phyloP scores from a whole-genome alignment of 2,113 vertebrate species.

The Camelus dromedarius region DNA sequence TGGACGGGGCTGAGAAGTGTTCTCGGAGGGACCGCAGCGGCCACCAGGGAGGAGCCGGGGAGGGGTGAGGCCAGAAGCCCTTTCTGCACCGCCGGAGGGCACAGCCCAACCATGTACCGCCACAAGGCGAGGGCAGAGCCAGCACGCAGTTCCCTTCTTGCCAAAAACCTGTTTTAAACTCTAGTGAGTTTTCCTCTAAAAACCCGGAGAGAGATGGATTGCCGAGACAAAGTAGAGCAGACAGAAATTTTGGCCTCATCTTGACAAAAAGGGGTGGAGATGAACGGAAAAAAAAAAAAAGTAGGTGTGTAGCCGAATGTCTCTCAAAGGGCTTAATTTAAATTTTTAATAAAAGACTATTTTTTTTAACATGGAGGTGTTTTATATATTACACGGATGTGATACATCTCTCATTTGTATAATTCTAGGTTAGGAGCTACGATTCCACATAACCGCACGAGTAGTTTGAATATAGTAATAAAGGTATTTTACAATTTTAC shows the following conservation, averaged over 20 bases:
- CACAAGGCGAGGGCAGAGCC: background rate
- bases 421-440: constrained; percentile 74
- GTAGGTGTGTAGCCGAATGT: constrained; percentile 70
- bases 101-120: background rate
- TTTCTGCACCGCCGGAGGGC: accelerated
- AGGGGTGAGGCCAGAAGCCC: too few relatives aligned
- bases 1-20: background rate
- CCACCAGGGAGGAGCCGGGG: accelerated
- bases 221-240: background rate
- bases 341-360: constrained; percentile 62
- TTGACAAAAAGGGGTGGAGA: constrained; percentile 65
- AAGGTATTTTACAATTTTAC: constrained; percentile 80
- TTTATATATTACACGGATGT: constrained; percentile 65
- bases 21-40: accelerated
- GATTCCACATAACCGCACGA: constrained; percentile 58
- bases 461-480: constrained; percentile 71
- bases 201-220: background rate
- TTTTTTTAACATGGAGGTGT: constrained; percentile 62
- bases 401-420: constrained; percentile 67
- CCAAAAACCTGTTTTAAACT: background rate
- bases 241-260: constrained; percentile 39
- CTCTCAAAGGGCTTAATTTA: constrained; percentile 78
- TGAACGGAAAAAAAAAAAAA: background rate
- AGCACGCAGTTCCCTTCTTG: background rate
- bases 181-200: background rate